Base-by-base conservation (phyloP, 2,113 vertebrate genomes). In the Sinosuthora webbiana region DNA sequence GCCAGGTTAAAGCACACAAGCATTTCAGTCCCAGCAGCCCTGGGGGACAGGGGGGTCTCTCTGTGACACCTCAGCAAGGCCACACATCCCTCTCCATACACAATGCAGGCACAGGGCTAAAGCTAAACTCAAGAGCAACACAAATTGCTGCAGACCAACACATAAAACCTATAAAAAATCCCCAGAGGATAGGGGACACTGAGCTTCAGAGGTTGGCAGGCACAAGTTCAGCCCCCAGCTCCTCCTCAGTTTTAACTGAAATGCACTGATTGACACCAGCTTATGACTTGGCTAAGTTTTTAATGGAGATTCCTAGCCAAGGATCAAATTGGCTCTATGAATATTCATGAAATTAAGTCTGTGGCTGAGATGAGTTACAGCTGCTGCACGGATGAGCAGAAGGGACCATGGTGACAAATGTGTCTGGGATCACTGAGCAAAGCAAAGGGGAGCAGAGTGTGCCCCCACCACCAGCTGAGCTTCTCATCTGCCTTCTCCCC, bases 281-380 rank as follows among this genome's bases (percentile, higher is more conserved):
- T 93, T 56, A 85, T 30, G 81, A 57, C 53, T 85, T 62, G 87
- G 49, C 60, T 95, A 62, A 5, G 70, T 82, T 87, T 76, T 82
- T 91, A 87, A 95, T 70, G 70, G 63, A 85, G 63, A 62, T 63
- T 94, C 63, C 63, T 50, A 89, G 42, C 63, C 83, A 60, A 73
- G 62, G 74, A 95, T 73, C 77, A 71, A 53, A 87, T 64, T 94
- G 7, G 74, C 37, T 95, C 47, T 47, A 79, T 92, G 84, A 95
- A 95, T 92, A 95, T 89, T 91, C 44, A 94, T 94, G 57, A 82
- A 94, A 80, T 89, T 76, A 75, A 85, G 87, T 89, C 93, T 89
- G 81, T 85, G 70, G 77, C 44, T 84, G 77, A 63, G 69, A 69
- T 79, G 70, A 91, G 50, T 78, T 84, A 83, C 16, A 83, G 45